Evolutionary conservation across 2,888 invertebrate genomes (phyloP), one percentile per base, ranked within the genome.

Genomic region (Tipula confusa): DNA sequence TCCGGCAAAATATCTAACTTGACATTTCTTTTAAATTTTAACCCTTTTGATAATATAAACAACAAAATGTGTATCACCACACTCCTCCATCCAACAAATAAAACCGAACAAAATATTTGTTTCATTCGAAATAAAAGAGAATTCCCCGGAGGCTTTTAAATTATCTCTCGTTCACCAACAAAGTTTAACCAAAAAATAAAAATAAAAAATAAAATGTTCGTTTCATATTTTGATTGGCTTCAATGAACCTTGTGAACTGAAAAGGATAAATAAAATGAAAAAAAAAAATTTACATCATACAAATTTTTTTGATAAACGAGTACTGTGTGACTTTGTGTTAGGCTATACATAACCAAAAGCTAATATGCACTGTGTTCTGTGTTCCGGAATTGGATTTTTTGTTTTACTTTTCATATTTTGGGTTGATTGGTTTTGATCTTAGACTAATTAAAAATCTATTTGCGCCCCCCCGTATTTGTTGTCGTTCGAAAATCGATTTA

Each of bases 161-260:
- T 64, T 64, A 64, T 64, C 64, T 9, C 24, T 64, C 64, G 24
- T 64, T 24, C 24, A 64, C 64, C 64, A 64, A 64, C 64, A 64
- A 64, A 64, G 64, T 64, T 64, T 64, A 38, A 9, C 24, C 1
- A n/a, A n/a, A n/a, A n/a, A n/a, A n/a, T n/a, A n/a, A n/a, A n/a
- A n/a, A n/a, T n/a, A n/a, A n/a, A n/a, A n/a, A n/a, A n/a, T n/a
- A n/a, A n/a, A n/a, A n/a, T 15, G 18, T 64, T 64, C 9, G 64
- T 24, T 64, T 64, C 64, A 64, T 64, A 64, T 64, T 64, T 24
- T 64, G 64, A 64, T 64, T 64, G 64, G 18, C 64, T 64, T 64
- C 64, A 64, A 64, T 64, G 64, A 64, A 64, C 64, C 64, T 64
- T 64, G 24, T 64, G 64, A 64, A 64, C 64, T 64, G 9, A 5